These are phyloP conservation scores for Adrianichthys oophorus DNA, from an alignment of 2,797 vertebrate genomes.

Conservation along the genomic window DNA sequence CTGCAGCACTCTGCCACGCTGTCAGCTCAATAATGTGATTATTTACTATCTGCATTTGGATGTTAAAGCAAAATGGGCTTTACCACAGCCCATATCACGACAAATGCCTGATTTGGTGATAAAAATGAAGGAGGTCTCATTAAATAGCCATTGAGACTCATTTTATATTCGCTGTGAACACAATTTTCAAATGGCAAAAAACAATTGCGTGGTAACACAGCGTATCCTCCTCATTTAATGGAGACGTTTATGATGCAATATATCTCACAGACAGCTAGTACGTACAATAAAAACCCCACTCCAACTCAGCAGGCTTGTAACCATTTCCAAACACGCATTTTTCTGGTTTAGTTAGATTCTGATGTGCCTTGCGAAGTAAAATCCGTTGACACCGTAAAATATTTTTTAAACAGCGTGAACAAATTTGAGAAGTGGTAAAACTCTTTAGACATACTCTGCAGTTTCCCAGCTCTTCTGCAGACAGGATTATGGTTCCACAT, in stretches of 20 bases:
- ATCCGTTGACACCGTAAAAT: conserved; percentile 14
- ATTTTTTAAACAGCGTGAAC: conserved; percentile 11
- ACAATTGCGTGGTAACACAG: conserved; percentile 22
- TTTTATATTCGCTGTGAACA: conserved; percentile 41
- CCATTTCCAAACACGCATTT: conserved; percentile 30
- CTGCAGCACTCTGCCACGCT: conserved; percentile 30
- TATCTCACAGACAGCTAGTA: conserved; percentile 26
- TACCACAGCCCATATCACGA: conserved; percentile 35
- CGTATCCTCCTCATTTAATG: conserved; percentile 36
- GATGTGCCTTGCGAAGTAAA: conserved; percentile 15
- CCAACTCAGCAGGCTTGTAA: conserved; percentile 27
- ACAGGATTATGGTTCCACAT: conserved; percentile 90
- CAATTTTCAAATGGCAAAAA: conserved; percentile 45
- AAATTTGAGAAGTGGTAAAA: conserved; percentile 12
- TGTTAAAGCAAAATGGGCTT: conserved; percentile 60
- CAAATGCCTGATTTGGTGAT: conserved; percentile 46
- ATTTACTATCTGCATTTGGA: conserved; percentile 69
- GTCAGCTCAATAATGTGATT: conserved; percentile 56
- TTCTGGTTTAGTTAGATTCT: conserved; percentile 21
- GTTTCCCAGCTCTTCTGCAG: conserved; percentile 92
- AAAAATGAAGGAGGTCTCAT: conserved; percentile 45
- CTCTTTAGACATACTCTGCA: conserved; percentile 86
- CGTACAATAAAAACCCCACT: conserved; percentile 37
- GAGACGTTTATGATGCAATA: conserved; percentile 38
- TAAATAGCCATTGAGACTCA: conserved; percentile 51